A percentile compares a stretch with the other conserved stretches of the same genome.
These are phyloP conservation scores for Hemistola chrysoprasaria DNA, from an alignment of 2,888 invertebrate genomes.

Conservation along the genomic window DNA sequence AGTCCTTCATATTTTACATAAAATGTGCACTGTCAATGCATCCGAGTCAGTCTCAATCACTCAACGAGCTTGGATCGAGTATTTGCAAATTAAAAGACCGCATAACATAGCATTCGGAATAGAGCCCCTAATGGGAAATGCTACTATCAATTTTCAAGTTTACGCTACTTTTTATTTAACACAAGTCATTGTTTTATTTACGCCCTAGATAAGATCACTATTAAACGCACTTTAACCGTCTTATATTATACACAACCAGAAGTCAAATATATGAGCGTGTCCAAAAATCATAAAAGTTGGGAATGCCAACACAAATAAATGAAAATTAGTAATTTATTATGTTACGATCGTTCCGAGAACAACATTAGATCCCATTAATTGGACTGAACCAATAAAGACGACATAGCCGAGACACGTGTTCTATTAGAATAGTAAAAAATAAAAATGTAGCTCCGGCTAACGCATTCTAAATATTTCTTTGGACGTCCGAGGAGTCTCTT, in stretches of 20 bases:
- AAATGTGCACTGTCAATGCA: slow-evolving; percentile 72
- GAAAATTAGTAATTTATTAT: slow-evolving; percentile 66
- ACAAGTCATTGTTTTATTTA: too few relatives aligned
- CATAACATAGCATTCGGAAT: slow-evolving; percentile 48
- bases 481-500: slow-evolving; percentile 59
- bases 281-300: slow-evolving; percentile 31
- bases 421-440: slow-evolving; percentile 47
- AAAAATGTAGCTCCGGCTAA: slow-evolving; percentile 38
- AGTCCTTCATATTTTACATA: slow-evolving; percentile 79
- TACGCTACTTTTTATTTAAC: too few relatives aligned
- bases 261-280: slow-evolving; percentile 29
- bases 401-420: slow-evolving; percentile 72
- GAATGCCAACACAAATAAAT: slow-evolving; percentile 43
- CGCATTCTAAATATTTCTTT: slow-evolving; percentile 79
- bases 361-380: slow-evolving; percentile 76
- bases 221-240: too few relatives aligned
- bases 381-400: slow-evolving; percentile 78
- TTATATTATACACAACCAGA: slow-evolving; percentile 12
- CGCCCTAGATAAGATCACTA: too few relatives aligned
- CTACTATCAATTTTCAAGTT: too few relatives aligned
- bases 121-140: slow-evolving; percentile 21
- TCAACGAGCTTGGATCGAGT: slow-evolving; percentile 58
- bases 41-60: slow-evolving; percentile 70
- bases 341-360: slow-evolving; percentile 50
- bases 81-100: slow-evolving; percentile 70